Percentiles rank a stretch among this genome's conserved stretches.
Conservation (phyloP, 2,888 invertebrate genomes). For the Oasisia sp. region DNA sequence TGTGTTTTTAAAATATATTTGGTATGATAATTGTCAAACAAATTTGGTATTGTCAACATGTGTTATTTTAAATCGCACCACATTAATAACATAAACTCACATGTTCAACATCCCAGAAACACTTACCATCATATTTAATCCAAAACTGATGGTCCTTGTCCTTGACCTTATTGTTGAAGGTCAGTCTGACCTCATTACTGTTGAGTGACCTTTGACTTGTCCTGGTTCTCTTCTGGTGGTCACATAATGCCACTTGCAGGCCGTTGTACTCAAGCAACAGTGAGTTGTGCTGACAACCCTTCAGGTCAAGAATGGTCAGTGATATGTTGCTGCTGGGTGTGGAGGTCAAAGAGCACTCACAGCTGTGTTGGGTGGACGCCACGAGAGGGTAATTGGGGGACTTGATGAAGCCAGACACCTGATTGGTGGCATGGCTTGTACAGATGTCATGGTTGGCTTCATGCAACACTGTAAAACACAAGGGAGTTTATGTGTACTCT, state of each 20-base stretch:
- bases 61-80: background rate
- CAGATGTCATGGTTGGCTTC: conserved; percentile 35
- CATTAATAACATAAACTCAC: too few relatives aligned
- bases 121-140: conserved; percentile 37
- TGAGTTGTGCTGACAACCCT: background rate
- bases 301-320: conserved; percentile 32
- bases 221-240: background rate
- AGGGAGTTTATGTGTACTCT: background rate
- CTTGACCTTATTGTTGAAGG: conserved; percentile 19
- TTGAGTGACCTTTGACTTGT: conserved; percentile 17
- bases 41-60: background rate
- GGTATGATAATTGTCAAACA: background rate
- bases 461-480: conserved; percentile 30
- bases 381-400: conserved; percentile 33
- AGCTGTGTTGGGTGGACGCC: conserved; percentile 22
- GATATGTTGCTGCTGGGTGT: conserved; percentile 21
- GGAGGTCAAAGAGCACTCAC: conserved; percentile 32
- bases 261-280: conserved; percentile 1
- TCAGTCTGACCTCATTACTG: conserved; percentile 13
- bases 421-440: background rate
- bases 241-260: conserved; percentile 6
- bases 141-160: conserved; percentile 31
- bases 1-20: background rate
- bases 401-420: conserved; percentile 31
- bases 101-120: background rate